phyloP scores from a whole-genome alignment of 2,797 vertebrate genomes.

The Zenarchopterus dispar region DNA sequence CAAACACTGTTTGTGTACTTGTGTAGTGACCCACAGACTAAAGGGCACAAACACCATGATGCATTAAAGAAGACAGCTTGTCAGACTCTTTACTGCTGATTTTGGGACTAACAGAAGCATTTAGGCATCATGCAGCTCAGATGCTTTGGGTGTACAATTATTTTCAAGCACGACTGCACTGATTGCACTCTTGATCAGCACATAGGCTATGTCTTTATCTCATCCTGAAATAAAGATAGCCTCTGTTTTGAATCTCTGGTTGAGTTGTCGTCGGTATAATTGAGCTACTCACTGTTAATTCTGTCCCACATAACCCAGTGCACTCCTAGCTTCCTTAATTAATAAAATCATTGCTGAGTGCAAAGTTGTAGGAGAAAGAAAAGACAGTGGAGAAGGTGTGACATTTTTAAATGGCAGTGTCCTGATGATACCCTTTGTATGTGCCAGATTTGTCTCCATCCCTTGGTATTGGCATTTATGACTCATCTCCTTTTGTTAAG shows the following conservation, averaged over 20 bases:
- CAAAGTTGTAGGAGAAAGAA: conserved; percentile 50
- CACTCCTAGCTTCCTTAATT: conserved; percentile 46
- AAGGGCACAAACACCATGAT: conserved; percentile 59
- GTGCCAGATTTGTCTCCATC: conserved; percentile 68
- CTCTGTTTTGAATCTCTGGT: conserved; percentile 40
- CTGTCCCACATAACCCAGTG: conserved; percentile 44
- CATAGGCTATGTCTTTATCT: conserved; percentile 50
- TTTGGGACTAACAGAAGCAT: conserved; percentile 61
- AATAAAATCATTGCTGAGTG: conserved; percentile 60
- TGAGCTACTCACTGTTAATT: conserved; percentile 49
- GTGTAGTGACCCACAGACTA: conserved; percentile 61
- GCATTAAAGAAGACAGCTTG: conserved; percentile 64
- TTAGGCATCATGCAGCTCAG: conserved; percentile 46
- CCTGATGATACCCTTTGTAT: conserved; percentile 68
- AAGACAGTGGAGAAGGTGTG: conserved; percentile 60
- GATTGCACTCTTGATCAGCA: conserved; percentile 61
- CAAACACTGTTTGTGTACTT: conserved; percentile 56
- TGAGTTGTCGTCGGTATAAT: conserved; percentile 63
- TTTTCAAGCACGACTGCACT: conserved; percentile 67
- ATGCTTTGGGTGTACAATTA: conserved; percentile 67
- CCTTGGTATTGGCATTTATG: conserved; percentile 77
- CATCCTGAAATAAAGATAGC: conserved; percentile 35
- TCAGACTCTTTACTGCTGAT: conserved; percentile 65
- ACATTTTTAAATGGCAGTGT: conserved; percentile 83
- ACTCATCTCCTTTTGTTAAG: conserved; percentile 74